Evolutionary conservation across 2,113 vertebrate genomes (phyloP).

Genomic region (Syngnathus scovelli): DNA sequence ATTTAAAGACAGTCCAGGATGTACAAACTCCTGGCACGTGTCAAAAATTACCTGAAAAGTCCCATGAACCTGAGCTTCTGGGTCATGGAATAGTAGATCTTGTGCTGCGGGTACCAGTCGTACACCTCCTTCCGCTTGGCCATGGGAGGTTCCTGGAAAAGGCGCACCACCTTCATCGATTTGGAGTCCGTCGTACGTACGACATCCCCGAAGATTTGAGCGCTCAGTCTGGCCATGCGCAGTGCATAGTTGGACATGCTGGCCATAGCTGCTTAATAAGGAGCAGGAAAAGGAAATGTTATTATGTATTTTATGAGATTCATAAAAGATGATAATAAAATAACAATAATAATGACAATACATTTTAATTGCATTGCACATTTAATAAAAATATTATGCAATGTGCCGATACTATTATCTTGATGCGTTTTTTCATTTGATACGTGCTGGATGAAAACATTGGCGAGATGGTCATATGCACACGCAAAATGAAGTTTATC

Average conservation of each 20-base stretch:
- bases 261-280: constrained; percentile 69
- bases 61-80: constrained; percentile 83
- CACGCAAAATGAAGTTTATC: background rate
- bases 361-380: background rate
- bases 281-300: background rate
- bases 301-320: background rate
- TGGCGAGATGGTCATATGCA: background rate
- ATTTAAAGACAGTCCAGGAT: too few species aligned
- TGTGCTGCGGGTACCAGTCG: constrained; percentile 91
- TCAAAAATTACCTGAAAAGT: constrained; percentile 82
- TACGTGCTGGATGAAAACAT: background rate
- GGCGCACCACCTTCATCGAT: constrained; percentile 88
- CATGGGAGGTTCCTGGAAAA: constrained; percentile 85
- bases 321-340: background rate
- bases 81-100: constrained; percentile 81
- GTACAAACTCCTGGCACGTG: background rate
- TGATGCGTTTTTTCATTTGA: background rate
- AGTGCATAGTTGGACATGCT: constrained; percentile 79
- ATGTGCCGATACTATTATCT: background rate
- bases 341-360: background rate
- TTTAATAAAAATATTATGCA: background rate
- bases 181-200: constrained; percentile 79
- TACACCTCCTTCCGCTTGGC: constrained; percentile 82
- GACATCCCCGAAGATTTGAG: constrained; percentile 86
- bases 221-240: constrained; percentile 86